These are phyloP conservation scores for Acleris cristana DNA, from an alignment of 2,888 invertebrate species.

Conservation along the genomic window DNA sequence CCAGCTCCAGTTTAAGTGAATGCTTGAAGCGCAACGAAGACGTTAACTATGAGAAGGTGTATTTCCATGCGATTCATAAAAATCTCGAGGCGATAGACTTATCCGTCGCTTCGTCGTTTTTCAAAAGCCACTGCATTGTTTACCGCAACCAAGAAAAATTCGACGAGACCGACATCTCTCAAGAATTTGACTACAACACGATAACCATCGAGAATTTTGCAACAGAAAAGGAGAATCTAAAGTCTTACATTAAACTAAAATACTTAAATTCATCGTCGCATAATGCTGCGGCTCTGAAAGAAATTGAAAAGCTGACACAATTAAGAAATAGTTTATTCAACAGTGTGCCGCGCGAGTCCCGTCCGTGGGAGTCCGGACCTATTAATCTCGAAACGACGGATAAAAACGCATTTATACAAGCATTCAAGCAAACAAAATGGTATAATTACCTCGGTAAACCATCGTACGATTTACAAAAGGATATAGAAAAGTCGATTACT, in stretches of 20 bases:
- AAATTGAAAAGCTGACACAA: slow-evolving; percentile 52
- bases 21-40: slow-evolving; percentile 45
- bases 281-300: slow-evolving; percentile 44
- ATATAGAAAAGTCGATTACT: slow-evolving; percentile 28
- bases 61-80: slow-evolving; percentile 37
- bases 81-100: slow-evolving; percentile 40
- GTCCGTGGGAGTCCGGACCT: no score
- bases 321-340: slow-evolving; percentile 45
- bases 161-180: no score
- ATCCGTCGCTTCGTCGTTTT: slow-evolving; percentile 47
- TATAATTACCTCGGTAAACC: slow-evolving; percentile 44
- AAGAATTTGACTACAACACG: no score
- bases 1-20: not conserved
- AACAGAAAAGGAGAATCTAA: slow-evolving; percentile 39
- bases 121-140: no score
- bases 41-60: no score
- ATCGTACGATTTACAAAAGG: slow-evolving; percentile 40
- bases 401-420: slow-evolving; percentile 40
- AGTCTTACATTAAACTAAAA: slow-evolving; percentile 55
- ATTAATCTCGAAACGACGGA: no score
- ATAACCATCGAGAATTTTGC: no score
- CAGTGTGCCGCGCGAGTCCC: slow-evolving; percentile 31
- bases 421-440: slow-evolving; percentile 47
- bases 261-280: slow-evolving; percentile 45
- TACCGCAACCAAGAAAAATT: no score